Evolutionary conservation across 1,140 invertebrate species (phyloP).

Genomic region (Teleogryllus occipitalis): DNA sequence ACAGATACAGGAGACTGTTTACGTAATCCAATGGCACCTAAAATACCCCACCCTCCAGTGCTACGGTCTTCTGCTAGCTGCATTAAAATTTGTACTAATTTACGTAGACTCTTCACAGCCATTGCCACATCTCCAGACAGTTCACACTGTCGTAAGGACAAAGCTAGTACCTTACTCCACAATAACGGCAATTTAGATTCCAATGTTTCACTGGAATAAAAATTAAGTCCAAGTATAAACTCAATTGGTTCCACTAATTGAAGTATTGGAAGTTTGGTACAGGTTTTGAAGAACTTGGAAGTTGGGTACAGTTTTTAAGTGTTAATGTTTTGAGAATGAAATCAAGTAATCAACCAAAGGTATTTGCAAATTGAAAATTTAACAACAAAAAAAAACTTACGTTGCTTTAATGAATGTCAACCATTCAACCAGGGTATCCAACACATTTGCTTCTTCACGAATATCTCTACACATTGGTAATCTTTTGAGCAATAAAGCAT

Average conservation of each 20-base stretch:
- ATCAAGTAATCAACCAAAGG: not conserved
- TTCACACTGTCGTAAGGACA: conserved; percentile 43
- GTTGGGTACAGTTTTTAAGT: too few species aligned
- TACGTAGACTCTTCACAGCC: conserved; percentile 40
- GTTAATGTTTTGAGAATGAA: too few species aligned
- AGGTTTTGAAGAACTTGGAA: too few species aligned
- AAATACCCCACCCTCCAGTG: conserved; percentile 45
- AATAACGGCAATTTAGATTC: conserved; percentile 52
- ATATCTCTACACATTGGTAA: conserved; percentile 40
- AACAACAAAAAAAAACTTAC: conserved; percentile 30
- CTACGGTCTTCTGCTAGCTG: conserved; percentile 47
- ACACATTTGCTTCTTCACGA: conserved; percentile 39
- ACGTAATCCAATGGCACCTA: conserved; percentile 55
- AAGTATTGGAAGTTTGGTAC: too few species aligned
- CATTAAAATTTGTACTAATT: conserved; percentile 40
- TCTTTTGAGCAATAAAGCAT: conserved; percentile 40
- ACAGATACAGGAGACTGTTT: conserved; percentile 47
- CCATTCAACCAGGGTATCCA: conserved; percentile 42
- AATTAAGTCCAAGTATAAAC: not conserved
- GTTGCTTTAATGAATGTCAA: conserved; percentile 40
- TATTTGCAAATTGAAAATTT: not conserved
- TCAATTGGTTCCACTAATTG: too few species aligned
- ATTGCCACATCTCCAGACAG: conserved; percentile 35
- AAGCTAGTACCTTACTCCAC: conserved; percentile 46
- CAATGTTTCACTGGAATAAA: conserved; percentile 40